Conservation (phyloP, 2,888 invertebrate species). For the Oscheius sp. region DNA sequence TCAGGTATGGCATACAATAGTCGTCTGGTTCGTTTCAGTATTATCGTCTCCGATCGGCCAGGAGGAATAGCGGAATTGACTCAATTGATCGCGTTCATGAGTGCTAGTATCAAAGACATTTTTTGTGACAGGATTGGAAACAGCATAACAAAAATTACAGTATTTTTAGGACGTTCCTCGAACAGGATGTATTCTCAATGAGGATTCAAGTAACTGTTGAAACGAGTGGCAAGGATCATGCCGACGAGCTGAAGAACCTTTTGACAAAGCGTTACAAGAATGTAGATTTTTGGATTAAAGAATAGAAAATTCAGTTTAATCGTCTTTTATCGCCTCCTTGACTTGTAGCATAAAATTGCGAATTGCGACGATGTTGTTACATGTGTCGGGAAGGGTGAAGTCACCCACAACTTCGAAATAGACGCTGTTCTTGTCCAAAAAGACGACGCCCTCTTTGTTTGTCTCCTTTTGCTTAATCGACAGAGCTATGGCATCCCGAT, state of each 20-base stretch:
- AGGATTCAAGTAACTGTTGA: constrained; percentile 82
- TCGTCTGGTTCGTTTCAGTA: constrained; percentile 72
- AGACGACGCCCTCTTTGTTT: background rate
- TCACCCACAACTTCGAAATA: too few species aligned
- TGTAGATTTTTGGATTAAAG: constrained; percentile 6
- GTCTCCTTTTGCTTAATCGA: background rate
- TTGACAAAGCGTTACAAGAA: constrained; percentile 22
- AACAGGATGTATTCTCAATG: constrained; percentile 83
- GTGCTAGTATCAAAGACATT: constrained; percentile 83
- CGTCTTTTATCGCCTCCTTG: too few species aligned
- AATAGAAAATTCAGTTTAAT: constrained; percentile 7
- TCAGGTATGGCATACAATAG: constrained; percentile 76
- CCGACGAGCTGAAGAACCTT: constrained; percentile 75
- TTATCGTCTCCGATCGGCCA: constrained; percentile 72
- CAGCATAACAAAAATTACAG: too few species aligned
- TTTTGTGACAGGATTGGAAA: too few species aligned
- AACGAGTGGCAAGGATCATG: constrained; percentile 84
- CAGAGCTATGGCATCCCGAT: background rate
- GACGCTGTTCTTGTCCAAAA: background rate
- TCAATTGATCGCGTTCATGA: constrained; percentile 70
- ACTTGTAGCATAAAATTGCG: too few species aligned
- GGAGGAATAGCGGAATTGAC: constrained; percentile 72
- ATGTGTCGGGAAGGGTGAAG: too few species aligned
- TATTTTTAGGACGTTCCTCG: constrained; percentile 92
- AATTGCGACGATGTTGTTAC: too few species aligned